These are phyloP conservation scores for Anomalospiza imberbis DNA, from an alignment of 2,797 vertebrate species.

Conservation along the genomic window DNA sequence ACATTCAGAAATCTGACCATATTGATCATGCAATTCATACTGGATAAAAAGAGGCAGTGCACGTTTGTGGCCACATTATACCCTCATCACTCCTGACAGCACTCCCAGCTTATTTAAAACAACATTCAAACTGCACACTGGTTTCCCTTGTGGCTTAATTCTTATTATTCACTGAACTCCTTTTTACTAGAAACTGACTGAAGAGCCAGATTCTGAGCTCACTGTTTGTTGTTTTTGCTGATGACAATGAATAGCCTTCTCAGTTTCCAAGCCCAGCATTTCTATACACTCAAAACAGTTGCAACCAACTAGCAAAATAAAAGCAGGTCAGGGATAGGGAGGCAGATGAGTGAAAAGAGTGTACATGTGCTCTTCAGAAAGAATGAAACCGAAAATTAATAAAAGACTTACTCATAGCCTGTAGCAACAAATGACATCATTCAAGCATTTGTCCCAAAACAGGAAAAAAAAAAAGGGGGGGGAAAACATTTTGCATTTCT, in stretches of 20 bases:
- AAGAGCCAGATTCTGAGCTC: constrained; percentile 69
- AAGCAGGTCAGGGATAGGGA: background rate
- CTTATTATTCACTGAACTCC: constrained; percentile 57
- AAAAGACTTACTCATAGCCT: background rate
- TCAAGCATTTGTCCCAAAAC: background rate
- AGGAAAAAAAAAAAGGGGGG: background rate
- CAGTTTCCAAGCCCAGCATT: constrained; percentile 61
- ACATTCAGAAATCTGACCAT: background rate
- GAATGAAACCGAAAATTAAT: constrained; percentile 19
- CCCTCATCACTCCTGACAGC: constrained; percentile 24
- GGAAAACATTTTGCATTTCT: background rate
- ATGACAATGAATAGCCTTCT: constrained; percentile 40
- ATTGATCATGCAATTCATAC: background rate
- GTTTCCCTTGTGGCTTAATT: constrained; percentile 58
- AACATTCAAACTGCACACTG: constrained; percentile 20
- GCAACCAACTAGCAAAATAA: constrained; percentile 46
- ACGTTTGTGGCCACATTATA: constrained; percentile 5
- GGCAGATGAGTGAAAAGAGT: constrained; percentile 8
- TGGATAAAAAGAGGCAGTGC: background rate
- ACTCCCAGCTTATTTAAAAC: constrained; percentile 57
- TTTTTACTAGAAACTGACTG: constrained; percentile 66
- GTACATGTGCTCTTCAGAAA: background rate
- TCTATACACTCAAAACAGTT: constrained; percentile 52
- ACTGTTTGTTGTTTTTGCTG: constrained; percentile 71
- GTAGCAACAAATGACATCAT: constrained; percentile 13